Conservation (phyloP, 2,888 invertebrate genomes). For the Hypsopygia costalis region DNA sequence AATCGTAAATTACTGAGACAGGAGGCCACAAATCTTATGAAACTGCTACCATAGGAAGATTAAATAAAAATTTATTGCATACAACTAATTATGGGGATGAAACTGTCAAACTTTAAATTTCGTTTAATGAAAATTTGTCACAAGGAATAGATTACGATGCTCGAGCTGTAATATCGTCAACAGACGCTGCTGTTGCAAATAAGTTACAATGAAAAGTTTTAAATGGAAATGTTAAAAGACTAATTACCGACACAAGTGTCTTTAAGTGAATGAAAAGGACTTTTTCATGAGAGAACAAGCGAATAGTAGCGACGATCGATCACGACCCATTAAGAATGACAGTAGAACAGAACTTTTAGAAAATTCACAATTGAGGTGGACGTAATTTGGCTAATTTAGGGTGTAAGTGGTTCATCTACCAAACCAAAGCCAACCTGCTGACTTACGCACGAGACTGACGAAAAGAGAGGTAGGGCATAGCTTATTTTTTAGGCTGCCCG, state of each 20-base stretch:
- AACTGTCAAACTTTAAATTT: slow-evolving; percentile 22
- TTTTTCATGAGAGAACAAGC: slow-evolving; percentile 10
- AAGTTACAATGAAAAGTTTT: slow-evolving; percentile 30
- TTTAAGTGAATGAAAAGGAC: slow-evolving; percentile 12
- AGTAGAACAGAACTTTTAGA: not conserved
- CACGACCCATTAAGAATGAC: slow-evolving; percentile 1
- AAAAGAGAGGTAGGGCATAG: too few species aligned
- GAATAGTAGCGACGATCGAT: slow-evolving; percentile 4
- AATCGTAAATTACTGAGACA: too few species aligned
- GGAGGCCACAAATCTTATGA: not conserved
- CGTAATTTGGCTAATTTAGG: too few species aligned
- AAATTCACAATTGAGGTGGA: too few species aligned
- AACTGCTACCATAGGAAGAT: slow-evolving; percentile 1
- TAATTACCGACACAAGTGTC: slow-evolving; percentile 30
- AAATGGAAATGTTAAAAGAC: slow-evolving; percentile 25
- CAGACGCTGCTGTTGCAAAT: slow-evolving; percentile 23
- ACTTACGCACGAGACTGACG: too few species aligned
- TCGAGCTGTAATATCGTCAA: slow-evolving; percentile 18
- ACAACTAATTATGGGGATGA: slow-evolving; percentile 30
- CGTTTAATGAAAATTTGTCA: slow-evolving; percentile 21
- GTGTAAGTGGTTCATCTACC: too few species aligned
- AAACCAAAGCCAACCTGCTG: too few species aligned
- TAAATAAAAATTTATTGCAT: slow-evolving; percentile 29
- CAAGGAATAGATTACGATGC: slow-evolving; percentile 8
- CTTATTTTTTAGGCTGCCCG: too few species aligned